Percentiles rank a stretch among this genome's conserved stretches.
Conservation (phyloP, 2,888 invertebrate genomes). For the Drosophila tanythrix region DNA sequence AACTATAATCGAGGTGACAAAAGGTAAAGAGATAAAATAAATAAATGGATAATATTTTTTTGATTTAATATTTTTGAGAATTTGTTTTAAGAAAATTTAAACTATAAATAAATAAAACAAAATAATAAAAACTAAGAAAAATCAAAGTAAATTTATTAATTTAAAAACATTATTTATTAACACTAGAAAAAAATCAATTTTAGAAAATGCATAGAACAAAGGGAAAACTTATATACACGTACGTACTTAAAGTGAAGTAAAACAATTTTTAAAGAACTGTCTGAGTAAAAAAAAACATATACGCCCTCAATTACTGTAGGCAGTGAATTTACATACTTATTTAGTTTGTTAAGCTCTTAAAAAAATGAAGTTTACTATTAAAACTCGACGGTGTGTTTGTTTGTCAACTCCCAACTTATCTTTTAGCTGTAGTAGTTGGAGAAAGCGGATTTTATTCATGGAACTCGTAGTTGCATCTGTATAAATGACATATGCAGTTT, state of each 20-base stretch:
- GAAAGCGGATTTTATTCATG: slow-evolving; percentile 18
- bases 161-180: not conserved
- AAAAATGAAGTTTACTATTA: slow-evolving; percentile 10
- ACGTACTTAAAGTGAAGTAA: not conserved
- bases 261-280: not conserved
- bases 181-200: not conserved
- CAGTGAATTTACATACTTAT: slow-evolving; percentile 9
- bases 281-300: not conserved
- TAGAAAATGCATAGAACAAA: not conserved
- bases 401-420: slow-evolving; percentile 18
- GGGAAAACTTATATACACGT: not conserved
- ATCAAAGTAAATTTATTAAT: not conserved
- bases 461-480: slow-evolving; percentile 15
- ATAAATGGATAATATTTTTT: not conserved
- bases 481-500: slow-evolving; percentile 55
- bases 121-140: not conserved
- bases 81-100: not conserved
- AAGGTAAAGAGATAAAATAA: not conserved
- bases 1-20: not conserved
- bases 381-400: not conserved
- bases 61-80: not conserved
- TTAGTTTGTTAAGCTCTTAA: slow-evolving; percentile 25
- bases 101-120: not conserved
- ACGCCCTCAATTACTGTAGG: not conserved
- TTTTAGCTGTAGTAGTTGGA: slow-evolving; percentile 4